Base-by-base conservation (phyloP, 2,888 invertebrate genomes). In the Siphonodentalium dalli region DNA sequence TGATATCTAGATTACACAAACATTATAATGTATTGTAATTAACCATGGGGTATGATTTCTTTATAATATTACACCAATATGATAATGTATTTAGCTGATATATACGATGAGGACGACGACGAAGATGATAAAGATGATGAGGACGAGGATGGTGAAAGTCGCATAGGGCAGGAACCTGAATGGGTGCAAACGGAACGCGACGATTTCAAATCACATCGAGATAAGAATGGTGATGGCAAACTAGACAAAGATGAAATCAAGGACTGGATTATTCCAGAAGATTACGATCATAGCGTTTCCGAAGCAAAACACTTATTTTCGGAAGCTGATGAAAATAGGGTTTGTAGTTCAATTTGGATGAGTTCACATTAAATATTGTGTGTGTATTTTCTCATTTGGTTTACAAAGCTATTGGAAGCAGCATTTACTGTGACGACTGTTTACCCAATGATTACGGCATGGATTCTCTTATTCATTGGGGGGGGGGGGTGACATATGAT, bases 261-360 rank as follows among this genome's bases (percentile, higher is more conserved):
- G 44, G 60, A 70, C 3, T 97, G 97, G 96, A 92, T 97, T 63
- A 88, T 93, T 56, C 97, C 97, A 0, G 88, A 90, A 0, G 93
- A 95, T 80, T 97, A 93, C 80, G 96, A 98, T 84, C 95, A 96
- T 82, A 93, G 95, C 0, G 92, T 93, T 75, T 93, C 95, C 1
- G 98, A 98, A 83, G 90, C 95, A 2, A 87, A 90, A 48, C 98
- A 98, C 83, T 86, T 98, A 27, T 88, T 98, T 60, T 91, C 90
- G 81, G 93, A 94, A 78, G 91, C 95, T 0, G 98, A 98, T 82
- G 84, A 86, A 0, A 90, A 98, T 83, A 88, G 89, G 76, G 83
- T 82, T 69, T 61, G 72, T 62, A 29, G 15, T 51, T 41, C 28
- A 24, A 45, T 41, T 41, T 41, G 9, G 20, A 20, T 29, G 15